Evolutionary conservation across 2,888 invertebrate species (phyloP).

Genomic region (Troides oblongomaculatus): DNA sequence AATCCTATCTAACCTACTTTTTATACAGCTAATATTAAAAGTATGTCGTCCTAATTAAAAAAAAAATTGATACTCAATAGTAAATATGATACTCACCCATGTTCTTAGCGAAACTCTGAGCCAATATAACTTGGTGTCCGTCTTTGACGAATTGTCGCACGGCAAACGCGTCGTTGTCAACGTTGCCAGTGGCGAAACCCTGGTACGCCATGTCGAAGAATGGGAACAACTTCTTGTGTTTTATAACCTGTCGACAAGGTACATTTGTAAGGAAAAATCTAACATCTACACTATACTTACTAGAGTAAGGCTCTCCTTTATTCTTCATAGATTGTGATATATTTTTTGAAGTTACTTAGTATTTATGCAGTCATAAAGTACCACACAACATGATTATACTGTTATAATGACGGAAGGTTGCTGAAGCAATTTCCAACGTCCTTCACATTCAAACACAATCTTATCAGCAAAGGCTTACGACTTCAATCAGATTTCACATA

Average conservation of each 20-base stretch:
- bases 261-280: neutral
- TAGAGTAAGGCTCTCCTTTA: no score
- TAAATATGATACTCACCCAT: constrained; percentile 8
- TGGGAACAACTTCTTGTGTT: constrained; percentile 89
- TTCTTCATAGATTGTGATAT: no score
- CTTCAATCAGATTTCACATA: no score
- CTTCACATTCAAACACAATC: no score
- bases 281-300: neutral
- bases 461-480: no score
- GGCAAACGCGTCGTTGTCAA: constrained; percentile 92
- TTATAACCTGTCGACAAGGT: constrained; percentile 80
- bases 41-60: neutral
- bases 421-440: no score
- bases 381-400: no score
- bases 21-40: neutral
- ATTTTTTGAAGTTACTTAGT: no score
- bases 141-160: constrained; percentile 92
- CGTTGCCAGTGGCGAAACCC: constrained; percentile 95
- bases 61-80: neutral
- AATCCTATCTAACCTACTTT: no score
- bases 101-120: constrained; percentile 98
- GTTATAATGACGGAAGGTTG: no score
- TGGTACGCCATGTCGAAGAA: constrained; percentile 99
- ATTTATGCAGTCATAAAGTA: no score
- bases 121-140: constrained; percentile 91